These are phyloP conservation scores for Automeris io DNA, from an alignment of 2,888 invertebrate species.

Conservation along the genomic window DNA sequence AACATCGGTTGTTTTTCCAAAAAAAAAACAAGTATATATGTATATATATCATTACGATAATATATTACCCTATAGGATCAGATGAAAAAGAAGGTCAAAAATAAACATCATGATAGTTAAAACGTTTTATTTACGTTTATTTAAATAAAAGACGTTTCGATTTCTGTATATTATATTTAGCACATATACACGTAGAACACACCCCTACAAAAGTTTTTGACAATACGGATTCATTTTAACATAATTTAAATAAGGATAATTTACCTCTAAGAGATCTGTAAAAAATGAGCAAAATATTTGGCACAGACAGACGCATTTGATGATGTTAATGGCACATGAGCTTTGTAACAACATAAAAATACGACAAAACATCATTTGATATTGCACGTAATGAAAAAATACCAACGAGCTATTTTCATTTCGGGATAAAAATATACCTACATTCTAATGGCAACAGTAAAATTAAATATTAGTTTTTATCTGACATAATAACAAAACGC, in stretches of 20 bases:
- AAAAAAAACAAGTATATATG: too few species aligned
- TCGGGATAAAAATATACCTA: too few species aligned
- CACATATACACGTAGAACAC: constrained; percentile 27
- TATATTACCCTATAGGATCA: too few species aligned
- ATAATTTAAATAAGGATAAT: constrained; percentile 4
- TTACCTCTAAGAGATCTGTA: constrained; percentile 21
- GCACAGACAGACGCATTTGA: constrained; percentile 19
- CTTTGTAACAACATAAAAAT: background rate
- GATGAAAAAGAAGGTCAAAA: background rate
- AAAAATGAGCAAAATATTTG: constrained; percentile 34
- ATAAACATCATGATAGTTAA: background rate
- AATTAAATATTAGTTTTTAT: too few species aligned
- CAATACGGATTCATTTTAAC: constrained; percentile 2
- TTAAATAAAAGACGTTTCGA: constrained; percentile 23
- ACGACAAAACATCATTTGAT: too few species aligned
- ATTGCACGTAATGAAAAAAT: too few species aligned
- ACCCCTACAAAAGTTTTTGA: constrained; percentile 10
- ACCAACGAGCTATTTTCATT: too few species aligned
- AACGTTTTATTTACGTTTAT: constrained; percentile 5
- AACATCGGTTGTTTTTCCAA: too few species aligned
- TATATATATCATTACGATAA: too few species aligned
- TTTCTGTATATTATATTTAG: constrained; percentile 27
- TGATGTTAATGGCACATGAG: constrained; percentile 1
- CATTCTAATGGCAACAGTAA: too few species aligned
- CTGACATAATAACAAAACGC: too few species aligned